phyloP scores from a whole-genome alignment of 1,140 invertebrate genomes.

The Scaptodrosophila lebanonensis region DNA sequence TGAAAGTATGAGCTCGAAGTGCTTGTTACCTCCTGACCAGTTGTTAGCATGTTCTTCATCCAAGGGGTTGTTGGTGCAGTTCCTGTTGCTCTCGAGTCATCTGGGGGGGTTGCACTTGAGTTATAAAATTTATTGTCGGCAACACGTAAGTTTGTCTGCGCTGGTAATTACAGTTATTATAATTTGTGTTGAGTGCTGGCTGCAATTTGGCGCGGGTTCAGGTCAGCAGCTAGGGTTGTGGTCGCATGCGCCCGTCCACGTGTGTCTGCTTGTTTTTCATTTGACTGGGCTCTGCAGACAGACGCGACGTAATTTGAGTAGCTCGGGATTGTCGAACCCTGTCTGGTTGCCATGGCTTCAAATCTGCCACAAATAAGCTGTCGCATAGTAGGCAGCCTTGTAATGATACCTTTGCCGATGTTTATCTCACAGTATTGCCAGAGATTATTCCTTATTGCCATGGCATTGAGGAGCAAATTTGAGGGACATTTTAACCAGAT shows the following conservation, averaged over 20 bases:
- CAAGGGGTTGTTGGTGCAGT: slow-evolving; percentile 35
- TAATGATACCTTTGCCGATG: slow-evolving; percentile 54
- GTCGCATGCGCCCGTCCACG: slow-evolving; percentile 48
- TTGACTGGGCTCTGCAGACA: slow-evolving; percentile 44
- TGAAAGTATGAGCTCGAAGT: too few relatives aligned
- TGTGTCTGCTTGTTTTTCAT: slow-evolving; percentile 59
- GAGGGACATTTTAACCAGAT: slow-evolving; percentile 50
- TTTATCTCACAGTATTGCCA: slow-evolving; percentile 50
- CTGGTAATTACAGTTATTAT: slow-evolving; percentile 72
- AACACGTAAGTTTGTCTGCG: slow-evolving; percentile 53
- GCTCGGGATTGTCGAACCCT: too few relatives aligned
- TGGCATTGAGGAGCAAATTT: slow-evolving; percentile 46
- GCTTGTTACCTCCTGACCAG: too few relatives aligned
- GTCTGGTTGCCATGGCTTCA: slow-evolving; percentile 54
- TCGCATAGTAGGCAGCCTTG: slow-evolving; percentile 10
- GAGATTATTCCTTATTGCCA: slow-evolving; percentile 53
- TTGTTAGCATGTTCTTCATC: slow-evolving; percentile 1
- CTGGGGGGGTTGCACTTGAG: slow-evolving; percentile 49
- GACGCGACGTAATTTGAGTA: too few relatives aligned
- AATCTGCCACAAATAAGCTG: slow-evolving; percentile 51
- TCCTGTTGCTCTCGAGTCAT: slow-evolving; percentile 22
- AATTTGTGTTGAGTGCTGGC: slow-evolving; percentile 69
- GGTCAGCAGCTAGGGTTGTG: slow-evolving; percentile 1
- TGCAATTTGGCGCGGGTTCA: slow-evolving; percentile 20
- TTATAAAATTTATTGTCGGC: slow-evolving; percentile 62